These are phyloP conservation scores for Cyanoramphus novaezelandiae DNA, from an alignment of 2,113 vertebrate genomes.

Conservation along the genomic window DNA sequence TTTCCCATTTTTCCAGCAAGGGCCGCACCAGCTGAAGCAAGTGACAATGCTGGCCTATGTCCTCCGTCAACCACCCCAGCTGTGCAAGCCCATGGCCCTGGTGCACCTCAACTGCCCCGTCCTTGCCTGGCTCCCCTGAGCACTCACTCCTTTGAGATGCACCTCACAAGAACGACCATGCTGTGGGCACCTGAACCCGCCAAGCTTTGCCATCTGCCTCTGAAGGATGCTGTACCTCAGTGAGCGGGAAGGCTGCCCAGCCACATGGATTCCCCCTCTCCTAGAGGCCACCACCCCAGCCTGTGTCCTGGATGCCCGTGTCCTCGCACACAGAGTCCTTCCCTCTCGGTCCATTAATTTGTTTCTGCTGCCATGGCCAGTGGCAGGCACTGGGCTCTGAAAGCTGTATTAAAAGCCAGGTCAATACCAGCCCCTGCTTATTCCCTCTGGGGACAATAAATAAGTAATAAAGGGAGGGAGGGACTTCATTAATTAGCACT, in stretches of 20 bases:
- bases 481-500: neutral
- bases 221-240: neutral
- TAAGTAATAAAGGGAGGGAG: slow-evolving; percentile 9
- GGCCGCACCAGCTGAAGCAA: neutral
- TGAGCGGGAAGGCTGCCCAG: neutral
- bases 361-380: slow-evolving; percentile 51
- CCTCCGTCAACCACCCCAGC: rapidly evolving
- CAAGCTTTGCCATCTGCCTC: neutral
- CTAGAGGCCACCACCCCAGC: neutral
- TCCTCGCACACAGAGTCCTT: neutral
- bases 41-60: neutral
- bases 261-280: neutral
- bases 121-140: neutral
- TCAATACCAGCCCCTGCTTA: slow-evolving; percentile 60
- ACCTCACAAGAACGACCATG: neutral
- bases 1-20: neutral
- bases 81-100: neutral
- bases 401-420: slow-evolving; percentile 67
- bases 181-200: neutral
- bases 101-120: neutral
- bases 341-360: slow-evolving; percentile 63
- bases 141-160: neutral
- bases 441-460: slow-evolving; percentile 44
- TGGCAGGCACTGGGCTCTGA: slow-evolving; percentile 26
- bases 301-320: slow-evolving; percentile 10